These are phyloP conservation scores for Muscidifurax raptorellus DNA, from an alignment of 1,140 invertebrate genomes.

Conservation along the genomic window DNA sequence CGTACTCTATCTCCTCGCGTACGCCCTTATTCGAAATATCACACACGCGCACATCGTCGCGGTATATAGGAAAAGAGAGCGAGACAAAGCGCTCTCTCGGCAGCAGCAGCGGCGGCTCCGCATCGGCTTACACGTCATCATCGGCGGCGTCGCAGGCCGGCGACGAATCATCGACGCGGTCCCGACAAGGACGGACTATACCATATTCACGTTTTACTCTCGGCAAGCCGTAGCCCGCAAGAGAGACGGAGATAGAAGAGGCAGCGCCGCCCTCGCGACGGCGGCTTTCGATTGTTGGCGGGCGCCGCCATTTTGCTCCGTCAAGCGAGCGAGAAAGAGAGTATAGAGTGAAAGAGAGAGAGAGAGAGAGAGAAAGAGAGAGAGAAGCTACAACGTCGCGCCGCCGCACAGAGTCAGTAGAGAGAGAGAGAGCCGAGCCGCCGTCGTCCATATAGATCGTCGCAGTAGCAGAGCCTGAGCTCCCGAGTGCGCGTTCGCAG, in stretches of 20 bases:
- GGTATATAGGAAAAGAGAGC: not conserved
- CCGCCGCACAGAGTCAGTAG: not conserved
- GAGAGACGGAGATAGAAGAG: not conserved
- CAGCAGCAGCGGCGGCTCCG: not conserved
- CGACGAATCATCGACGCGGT: not conserved
- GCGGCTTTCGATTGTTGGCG: conserved; percentile 73
- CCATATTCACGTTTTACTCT: too few species aligned
- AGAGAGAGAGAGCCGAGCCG: not conserved
- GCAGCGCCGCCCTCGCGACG: conserved; percentile 31
- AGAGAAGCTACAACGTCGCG: not conserved
- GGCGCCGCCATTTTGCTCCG: conserved; percentile 71
- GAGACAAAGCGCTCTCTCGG: not conserved
- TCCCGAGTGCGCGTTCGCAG: conserved; percentile 4
- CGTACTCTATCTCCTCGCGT: not conserved
- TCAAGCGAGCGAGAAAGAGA: not conserved
- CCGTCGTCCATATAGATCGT: not conserved
- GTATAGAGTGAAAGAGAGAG: too few species aligned
- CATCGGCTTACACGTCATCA: conserved; percentile 39
- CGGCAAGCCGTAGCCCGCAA: not conserved
- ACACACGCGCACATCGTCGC: not conserved
- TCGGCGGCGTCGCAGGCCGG: not conserved
- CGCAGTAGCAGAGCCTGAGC: not conserved
- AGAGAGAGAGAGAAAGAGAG: not conserved
- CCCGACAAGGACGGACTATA: not conserved
- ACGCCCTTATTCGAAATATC: not conserved